phyloP scores from a whole-genome alignment of 2,797 vertebrate species.

The Mallotus villosus region DNA sequence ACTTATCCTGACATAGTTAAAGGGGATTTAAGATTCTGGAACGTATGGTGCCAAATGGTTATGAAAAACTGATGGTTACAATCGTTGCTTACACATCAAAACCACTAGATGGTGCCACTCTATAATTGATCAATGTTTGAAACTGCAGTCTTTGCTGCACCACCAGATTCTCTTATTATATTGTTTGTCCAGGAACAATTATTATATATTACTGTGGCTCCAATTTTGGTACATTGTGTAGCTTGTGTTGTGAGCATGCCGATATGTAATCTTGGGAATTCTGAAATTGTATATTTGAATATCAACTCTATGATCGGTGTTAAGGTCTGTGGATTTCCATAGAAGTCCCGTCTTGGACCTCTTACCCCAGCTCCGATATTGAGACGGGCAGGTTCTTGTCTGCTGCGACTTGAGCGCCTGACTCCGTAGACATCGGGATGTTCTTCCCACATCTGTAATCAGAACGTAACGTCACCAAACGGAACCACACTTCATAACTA shows the following conservation, averaged over 20 bases:
- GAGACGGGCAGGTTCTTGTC: conserved; percentile 95
- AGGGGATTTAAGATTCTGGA: too few species aligned
- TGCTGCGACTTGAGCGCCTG: conserved; percentile 94
- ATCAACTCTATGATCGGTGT: neutral
- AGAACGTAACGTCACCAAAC: conserved; percentile 38
- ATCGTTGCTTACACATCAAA: neutral
- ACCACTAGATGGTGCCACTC: conserved; percentile 52
- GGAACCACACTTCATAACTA: neutral
- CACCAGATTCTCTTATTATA: neutral
- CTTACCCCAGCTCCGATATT: conserved; percentile 98
- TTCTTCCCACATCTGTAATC: conserved; percentile 98
- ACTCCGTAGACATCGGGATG: conserved; percentile 99
- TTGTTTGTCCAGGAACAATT: too few species aligned
- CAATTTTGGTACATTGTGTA: neutral
- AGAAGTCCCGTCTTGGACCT: neutral
- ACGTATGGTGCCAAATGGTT: too few species aligned
- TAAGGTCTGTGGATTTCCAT: neutral
- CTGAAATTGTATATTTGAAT: neutral
- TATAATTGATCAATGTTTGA: neutral
- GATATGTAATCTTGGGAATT: neutral
- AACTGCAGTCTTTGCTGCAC: too few species aligned
- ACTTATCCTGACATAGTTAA: too few species aligned
- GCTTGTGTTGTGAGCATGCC: neutral
- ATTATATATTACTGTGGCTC: neutral
- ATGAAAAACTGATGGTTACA: too few species aligned